Evolutionary conservation across 2,113 vertebrate genomes (phyloP), one percentile per base, ranked within the genome.

Genomic region (Ptilonorhynchus violaceus): DNA sequence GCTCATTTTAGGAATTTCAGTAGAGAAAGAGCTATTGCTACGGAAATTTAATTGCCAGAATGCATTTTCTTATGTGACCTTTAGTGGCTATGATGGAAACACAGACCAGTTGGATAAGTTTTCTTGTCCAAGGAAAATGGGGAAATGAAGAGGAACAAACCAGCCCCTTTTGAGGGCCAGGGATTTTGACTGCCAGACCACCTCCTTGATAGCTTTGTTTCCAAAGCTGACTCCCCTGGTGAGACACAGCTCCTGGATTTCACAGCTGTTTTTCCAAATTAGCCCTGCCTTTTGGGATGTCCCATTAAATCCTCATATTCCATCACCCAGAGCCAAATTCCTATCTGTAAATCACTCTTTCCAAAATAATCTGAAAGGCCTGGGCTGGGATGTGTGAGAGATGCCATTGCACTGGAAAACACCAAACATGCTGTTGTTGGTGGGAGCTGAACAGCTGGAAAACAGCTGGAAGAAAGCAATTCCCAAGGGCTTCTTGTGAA

Each of bases 211-310:
- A 39, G 30, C 20, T 79, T 79, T 89, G 37, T 53, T 79, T 79
- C 35, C 23, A 56, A 76, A 53, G 81, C 41, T 73, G 46, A 50
- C 30, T 94, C 33, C 28, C 33, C 33, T 46, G 35, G 68, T 58
- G 44, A 62, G 75, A 94, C 55, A 83, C 63, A 93, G 82, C 70
- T 92, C 88, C 68, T 73, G 59, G 37, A 92, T 89, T 89, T 85
- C 58, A 88, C 58, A 92, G 74, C n/a, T 91, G 62, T 30, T 87
- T 88, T 89, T 90, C 85, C 90, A 93, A 89, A 59, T 25, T 18
- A 49, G 17, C 9, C 21, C 84, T 20, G 24, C 66, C 85, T 77
- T 93, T 83, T 74, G 78, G 59, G 63, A 90, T 64, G 25, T 67
- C 67, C 35, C 33, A 77, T 20, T 50, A 79, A 52, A 95, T 42